A percentile compares a stretch with the other conserved stretches of the same genome.
Conservation (phyloP, 2,113 vertebrate genomes). For the Muntiacus muntjak region DNA sequence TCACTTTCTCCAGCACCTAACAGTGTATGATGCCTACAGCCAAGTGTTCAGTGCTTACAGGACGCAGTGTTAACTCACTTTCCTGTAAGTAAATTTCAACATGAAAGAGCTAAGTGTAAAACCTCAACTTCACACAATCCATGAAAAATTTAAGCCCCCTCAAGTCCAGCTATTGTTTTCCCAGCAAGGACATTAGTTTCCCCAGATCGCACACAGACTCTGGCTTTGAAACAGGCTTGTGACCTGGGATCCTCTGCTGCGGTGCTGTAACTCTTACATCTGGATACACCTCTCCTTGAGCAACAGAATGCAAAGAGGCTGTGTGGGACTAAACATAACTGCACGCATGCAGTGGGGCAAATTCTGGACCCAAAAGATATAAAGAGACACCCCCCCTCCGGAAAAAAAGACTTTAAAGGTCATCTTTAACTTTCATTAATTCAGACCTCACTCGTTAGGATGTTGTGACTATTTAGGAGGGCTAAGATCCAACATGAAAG, state of each 20-base stretch:
- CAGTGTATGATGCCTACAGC: neutral
- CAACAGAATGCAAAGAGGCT: neutral
- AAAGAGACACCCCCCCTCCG: fast-evolving
- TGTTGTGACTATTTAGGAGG: neutral
- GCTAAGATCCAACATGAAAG: neutral
- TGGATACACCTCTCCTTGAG: neutral
- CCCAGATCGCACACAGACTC: neutral
- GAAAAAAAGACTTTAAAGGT: neutral
- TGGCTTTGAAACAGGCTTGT: neutral
- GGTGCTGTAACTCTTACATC: neutral
- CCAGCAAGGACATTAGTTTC: neutral
- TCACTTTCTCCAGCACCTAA: neutral
- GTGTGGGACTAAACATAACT: neutral
- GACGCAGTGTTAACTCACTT: neutral
- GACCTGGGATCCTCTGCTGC: neutral
- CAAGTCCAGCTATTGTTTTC: neutral
- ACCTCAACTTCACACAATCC: neutral
- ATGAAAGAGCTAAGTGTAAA: neutral
- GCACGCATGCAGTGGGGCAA: neutral
- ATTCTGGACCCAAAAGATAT: neutral
- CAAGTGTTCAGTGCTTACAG: neutral
- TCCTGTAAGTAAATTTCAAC: neutral
- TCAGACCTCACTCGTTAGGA: slow-evolving; percentile 11
- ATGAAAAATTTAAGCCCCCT: neutral
- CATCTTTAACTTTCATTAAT: neutral